phyloP scores from a whole-genome alignment of 2,113 vertebrate species.

The Elgaria multicarinata region DNA sequence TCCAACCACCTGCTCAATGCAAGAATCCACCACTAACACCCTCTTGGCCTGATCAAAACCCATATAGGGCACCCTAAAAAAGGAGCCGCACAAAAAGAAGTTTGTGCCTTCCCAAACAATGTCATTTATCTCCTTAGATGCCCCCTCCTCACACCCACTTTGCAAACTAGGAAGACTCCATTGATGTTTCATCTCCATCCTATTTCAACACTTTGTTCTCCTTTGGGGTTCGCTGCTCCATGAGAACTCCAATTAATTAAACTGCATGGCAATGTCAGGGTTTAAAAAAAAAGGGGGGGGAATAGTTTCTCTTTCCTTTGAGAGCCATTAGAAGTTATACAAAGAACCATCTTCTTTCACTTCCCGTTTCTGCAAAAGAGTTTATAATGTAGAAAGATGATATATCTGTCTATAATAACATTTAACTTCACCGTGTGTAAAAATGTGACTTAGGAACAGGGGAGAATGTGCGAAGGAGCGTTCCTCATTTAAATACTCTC shows the following conservation, averaged over 20 bases:
- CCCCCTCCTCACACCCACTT: no score
- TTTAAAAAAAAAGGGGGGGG: neutral
- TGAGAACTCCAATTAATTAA: constrained; percentile 4
- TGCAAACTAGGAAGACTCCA: constrained; percentile 9
- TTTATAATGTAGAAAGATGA: neutral
- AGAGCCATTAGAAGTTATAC: neutral
- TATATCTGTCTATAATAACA: neutral
- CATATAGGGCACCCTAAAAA: neutral
- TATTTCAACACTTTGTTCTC: neutral
- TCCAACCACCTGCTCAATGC: no score
- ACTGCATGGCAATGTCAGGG: neutral
- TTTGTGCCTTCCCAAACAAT: neutral
- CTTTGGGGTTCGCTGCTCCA: neutral
- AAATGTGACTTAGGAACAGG: neutral
- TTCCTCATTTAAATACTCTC: constrained; percentile 1
- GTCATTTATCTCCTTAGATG: neutral
- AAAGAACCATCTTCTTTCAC: neutral
- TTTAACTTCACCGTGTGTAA: neutral
- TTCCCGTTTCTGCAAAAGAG: neutral
- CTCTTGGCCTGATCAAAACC: neutral
- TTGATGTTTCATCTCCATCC: neutral
- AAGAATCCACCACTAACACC: neutral
- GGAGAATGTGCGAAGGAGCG: neutral
- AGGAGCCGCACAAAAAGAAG: neutral
- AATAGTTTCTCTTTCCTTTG: neutral